Base-by-base conservation (phyloP, 2,113 vertebrate species). In the Myanophis thanlyinensis region DNA sequence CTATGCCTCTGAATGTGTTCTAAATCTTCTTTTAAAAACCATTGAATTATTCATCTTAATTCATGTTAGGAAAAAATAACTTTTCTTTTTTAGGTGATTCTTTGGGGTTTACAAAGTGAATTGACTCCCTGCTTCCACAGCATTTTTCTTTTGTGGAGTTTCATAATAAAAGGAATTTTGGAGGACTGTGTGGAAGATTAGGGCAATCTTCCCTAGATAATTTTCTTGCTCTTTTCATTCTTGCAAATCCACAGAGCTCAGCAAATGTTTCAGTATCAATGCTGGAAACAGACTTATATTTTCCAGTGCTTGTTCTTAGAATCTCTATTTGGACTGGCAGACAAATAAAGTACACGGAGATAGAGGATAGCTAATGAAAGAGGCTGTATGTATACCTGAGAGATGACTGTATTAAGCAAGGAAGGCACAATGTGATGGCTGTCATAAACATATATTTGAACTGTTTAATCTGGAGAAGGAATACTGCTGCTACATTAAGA, bases 261-360 rank as follows among this genome's bases (percentile, higher is more conserved):
- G 11, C 0, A 27, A 23, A 18, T 35, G 3, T 13, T 35, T 94
- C 22, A 90, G 35, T 10, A 4, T 52, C 73, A 93, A 53, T 56
- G 53, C 25, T 86, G 89, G 67, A 90, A 87, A 49, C 3, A 20
- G 1, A 53, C 0, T 1, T 7, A 27, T 87, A 88, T 93, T 91
- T 93, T 89, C 49, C 67, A 0, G 5, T 35, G 52, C 0, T 40
- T 62, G 48, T 6, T 95, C 88, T 90, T 92, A 11, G 44, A 89
- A 12, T 85, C 91, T 91, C 84, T 93, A n/a, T 30, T 35, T 84
- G 25, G 49, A 87, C 44, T 91, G 62, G 87, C 40, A 85, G 48
- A 47, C 56, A 52, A 52, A 27, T 73, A 94, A 93, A 89, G 47
- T 51, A 46, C 47, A 51, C 8, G 49, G 10, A 51, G 88, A 5